Evolutionary conservation across 1,140 invertebrate genomes (phyloP), one percentile per base, ranked within the genome.

Genomic region (Forficula auricularia): DNA sequence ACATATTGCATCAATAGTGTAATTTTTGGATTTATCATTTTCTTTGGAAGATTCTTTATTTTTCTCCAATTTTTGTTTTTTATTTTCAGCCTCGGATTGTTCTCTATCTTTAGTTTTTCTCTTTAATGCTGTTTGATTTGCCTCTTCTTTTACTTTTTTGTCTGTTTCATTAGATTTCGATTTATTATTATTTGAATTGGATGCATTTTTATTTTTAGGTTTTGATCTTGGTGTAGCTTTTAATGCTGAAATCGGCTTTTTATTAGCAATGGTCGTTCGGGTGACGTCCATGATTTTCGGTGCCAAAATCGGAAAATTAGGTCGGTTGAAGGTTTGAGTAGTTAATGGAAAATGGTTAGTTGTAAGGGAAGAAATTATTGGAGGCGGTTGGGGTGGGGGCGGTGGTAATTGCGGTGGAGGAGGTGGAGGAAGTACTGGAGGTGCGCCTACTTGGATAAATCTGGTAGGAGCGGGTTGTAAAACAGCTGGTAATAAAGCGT

Each of bases 221-320:
- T 45, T 50, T 7, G 52, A 46, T 9, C 50, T 43, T 6, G 35
- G 15, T 1, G 7, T 8, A 35, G 58, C 59, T 31, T 62, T 60
- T 41, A 77, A 67, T 14, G 75, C 73, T 15, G 75, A 71, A 56
- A 80, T 79, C 19, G 75, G 76, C 50, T 78, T 66, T 60, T 78
- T 77, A 56, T 77, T 79, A 2, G 72, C 64, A 66, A 74, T 75
- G 15, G 73, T 77, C 2, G 76, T 78, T 57, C 63, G 63, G 1
- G 70, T 71, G 12, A 62, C 57, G 49, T 63, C 58, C 43, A 50
- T 34, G 34, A 36, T 51, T 53, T 60, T 45, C 4, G 46, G 45
- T 20, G 19, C 22, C 8, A 45, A 40, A 7, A 45, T 12, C 2
- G 32, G 3, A 9, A 16, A 16, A 19, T 39, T 39, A 8, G 13